phyloP scores from a whole-genome alignment of 2,888 invertebrate genomes.

The Protonemura montana region DNA sequence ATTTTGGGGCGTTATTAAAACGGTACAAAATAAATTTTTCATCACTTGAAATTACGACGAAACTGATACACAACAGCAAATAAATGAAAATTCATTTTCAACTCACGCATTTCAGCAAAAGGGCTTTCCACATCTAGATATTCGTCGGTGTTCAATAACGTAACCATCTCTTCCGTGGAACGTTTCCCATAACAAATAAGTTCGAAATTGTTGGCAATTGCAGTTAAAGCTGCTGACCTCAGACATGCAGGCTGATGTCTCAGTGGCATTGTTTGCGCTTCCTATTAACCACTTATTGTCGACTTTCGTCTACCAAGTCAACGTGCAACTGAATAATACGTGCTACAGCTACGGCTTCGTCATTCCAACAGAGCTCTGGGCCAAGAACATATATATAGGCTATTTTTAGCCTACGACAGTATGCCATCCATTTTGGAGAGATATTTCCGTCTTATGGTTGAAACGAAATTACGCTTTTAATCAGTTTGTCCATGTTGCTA shows the following conservation, averaged over 20 bases:
- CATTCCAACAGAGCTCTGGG: not conserved
- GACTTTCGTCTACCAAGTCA: not conserved
- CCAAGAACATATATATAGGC: not conserved
- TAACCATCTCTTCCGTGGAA: conserved; percentile 50
- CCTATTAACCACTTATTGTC: not conserved
- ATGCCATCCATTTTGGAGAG: not conserved
- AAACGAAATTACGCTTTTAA: not conserved
- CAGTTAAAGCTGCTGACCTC: conserved; percentile 49
- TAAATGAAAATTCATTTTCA: not conserved
- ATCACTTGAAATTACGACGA: too few species aligned
- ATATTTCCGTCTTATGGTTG: not conserved
- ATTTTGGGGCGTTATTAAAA: too few species aligned
- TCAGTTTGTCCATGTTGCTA: too few species aligned
- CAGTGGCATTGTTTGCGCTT: conserved; percentile 49
- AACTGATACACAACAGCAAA: too few species aligned
- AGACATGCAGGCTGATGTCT: conserved; percentile 50
- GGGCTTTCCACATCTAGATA: conserved; percentile 53
- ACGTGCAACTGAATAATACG: not conserved
- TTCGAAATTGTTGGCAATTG: conserved; percentile 53
- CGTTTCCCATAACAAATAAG: conserved; percentile 52
- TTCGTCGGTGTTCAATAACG: conserved; percentile 52
- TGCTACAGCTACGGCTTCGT: not conserved
- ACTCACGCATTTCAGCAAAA: conserved; percentile 54
- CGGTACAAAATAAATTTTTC: too few species aligned
- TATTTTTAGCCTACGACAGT: not conserved